Conservation (phyloP, 2,888 invertebrate species). For the Polymixis flavicincta region DNA sequence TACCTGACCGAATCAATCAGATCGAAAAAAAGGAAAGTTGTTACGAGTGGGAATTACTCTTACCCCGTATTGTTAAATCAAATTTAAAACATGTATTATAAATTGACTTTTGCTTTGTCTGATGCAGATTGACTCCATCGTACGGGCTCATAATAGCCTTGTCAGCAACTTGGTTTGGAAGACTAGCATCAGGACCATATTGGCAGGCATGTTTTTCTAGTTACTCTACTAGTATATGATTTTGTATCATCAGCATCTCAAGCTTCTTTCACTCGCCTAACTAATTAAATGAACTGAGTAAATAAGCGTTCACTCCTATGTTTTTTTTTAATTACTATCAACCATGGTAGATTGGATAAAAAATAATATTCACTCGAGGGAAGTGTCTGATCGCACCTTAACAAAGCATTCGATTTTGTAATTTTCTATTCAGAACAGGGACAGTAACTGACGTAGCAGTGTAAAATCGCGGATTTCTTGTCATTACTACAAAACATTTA, state of each 20-base stretch:
- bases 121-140: slow-evolving; percentile 69
- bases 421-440: neutral
- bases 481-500: neutral
- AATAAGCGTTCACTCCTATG: neutral
- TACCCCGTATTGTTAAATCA: neutral
- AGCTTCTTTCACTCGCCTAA: neutral
- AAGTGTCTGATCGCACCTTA: neutral
- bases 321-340: neutral
- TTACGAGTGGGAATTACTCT: neutral
- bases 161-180: slow-evolving; percentile 73
- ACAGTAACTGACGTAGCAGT: neutral
- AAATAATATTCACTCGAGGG: neutral
- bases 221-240: neutral
- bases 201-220: slow-evolving; percentile 72
- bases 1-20: too few relatives aligned
- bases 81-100: neutral
- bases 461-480: neutral
- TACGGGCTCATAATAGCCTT: slow-evolving; percentile 68
- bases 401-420: neutral
- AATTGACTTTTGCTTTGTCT: neutral
- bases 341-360: neutral
- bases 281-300: too few relatives aligned
- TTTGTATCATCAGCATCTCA: neutral
- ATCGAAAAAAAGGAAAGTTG: neutral
- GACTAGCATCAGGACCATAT: slow-evolving; percentile 79